Evolutionary conservation across 2,888 invertebrate genomes (phyloP).

Genomic region (Parasteatoda lunata): DNA sequence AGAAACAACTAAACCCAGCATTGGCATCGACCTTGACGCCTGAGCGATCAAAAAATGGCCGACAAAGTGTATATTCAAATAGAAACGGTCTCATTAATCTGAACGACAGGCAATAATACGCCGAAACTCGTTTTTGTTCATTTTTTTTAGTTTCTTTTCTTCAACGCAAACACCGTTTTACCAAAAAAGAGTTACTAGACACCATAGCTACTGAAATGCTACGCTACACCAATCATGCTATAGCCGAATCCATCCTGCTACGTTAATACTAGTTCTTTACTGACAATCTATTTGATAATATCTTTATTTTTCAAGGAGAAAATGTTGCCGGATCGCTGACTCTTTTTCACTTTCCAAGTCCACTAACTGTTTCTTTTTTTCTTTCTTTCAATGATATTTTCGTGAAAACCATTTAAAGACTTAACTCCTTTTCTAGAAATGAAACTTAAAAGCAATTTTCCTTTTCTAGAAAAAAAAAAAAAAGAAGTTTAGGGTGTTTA

Average conservation of each 20-base stretch:
- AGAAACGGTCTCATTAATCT: slow-evolving; percentile 42
- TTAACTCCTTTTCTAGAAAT: no score
- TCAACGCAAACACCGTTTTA: neutral
- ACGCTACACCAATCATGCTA: slow-evolving; percentile 45
- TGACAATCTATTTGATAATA: neutral
- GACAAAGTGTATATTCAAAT: slow-evolving; percentile 29
- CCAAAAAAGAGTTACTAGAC: slow-evolving; percentile 6
- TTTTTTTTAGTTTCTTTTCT: slow-evolving; percentile 15
- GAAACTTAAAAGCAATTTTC: no score
- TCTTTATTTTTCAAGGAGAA: neutral
- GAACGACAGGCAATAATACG: neutral
- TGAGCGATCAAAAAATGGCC: slow-evolving; percentile 46
- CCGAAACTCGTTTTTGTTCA: neutral
- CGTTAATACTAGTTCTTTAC: neutral
- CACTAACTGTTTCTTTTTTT: no score
- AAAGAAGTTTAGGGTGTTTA: no score
- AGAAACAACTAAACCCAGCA: slow-evolving; percentile 1
- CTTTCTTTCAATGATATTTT: no score
- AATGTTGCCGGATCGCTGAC: neutral
- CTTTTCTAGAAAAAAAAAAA: no score
- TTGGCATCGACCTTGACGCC: slow-evolving; percentile 39
- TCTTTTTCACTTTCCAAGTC: neutral
- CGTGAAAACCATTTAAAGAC: no score
- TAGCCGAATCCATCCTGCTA: neutral
- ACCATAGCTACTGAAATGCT: slow-evolving; percentile 32